phyloP scores from a whole-genome alignment of 2,797 vertebrate species.

The Agapornis canus region DNA sequence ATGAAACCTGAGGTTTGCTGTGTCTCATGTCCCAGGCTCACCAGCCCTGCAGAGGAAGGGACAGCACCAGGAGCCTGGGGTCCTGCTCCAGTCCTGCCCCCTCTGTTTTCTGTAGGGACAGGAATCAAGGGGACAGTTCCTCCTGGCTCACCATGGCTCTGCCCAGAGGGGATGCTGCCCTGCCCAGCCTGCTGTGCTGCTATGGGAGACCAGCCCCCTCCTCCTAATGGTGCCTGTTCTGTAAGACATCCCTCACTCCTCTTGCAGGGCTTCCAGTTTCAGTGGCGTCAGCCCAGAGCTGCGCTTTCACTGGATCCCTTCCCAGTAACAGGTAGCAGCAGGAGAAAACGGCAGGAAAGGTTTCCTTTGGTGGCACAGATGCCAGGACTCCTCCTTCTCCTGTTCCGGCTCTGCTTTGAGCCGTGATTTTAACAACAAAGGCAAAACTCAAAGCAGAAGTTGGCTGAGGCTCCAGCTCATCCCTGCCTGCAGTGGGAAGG shows the following conservation, averaged over 20 bases:
- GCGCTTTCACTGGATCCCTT: background rate
- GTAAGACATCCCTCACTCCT: background rate
- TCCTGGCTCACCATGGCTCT: rapidly evolving
- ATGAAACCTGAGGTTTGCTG: background rate
- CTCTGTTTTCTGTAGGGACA: background rate
- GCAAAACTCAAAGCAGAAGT: background rate
- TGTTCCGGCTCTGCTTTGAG: background rate
- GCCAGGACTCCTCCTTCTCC: background rate
- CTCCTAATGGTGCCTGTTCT: background rate
- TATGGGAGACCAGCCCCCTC: background rate
- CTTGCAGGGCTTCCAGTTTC: background rate
- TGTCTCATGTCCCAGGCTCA: background rate
- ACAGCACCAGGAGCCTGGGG: background rate
- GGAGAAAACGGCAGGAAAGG: background rate
- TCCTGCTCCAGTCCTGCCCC: background rate
- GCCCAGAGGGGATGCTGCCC: background rate
- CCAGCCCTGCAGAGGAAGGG: background rate
- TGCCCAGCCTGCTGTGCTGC: background rate
- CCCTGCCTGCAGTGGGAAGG: background rate
- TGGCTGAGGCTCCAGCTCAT: rapidly evolving
- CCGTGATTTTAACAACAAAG: background rate
- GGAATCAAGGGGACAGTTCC: background rate
- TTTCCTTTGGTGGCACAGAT: background rate
- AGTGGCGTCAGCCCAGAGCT: background rate
- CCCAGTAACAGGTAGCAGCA: background rate